Percentiles rank a stretch among this genome's conserved stretches.
These are phyloP conservation scores for Torymus auratus DNA, from an alignment of 2,888 invertebrate species.

Conservation along the genomic window DNA sequence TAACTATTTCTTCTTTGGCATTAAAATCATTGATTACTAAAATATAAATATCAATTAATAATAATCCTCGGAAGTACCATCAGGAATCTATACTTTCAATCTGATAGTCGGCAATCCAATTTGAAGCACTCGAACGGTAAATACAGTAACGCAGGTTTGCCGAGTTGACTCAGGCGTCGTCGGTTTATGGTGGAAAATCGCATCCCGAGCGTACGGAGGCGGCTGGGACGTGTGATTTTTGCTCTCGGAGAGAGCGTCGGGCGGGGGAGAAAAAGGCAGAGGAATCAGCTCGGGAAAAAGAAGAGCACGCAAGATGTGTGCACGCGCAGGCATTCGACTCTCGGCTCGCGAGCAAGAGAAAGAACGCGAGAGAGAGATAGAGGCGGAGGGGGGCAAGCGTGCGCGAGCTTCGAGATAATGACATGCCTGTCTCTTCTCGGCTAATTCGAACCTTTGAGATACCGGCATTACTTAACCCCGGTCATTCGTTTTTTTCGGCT, in stretches of 20 bases:
- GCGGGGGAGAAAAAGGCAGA: conserved; percentile 6
- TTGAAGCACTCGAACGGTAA: conserved; percentile 21
- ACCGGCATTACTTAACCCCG: conserved; percentile 53
- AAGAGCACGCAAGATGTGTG: conserved; percentile 29
- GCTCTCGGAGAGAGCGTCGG: neutral
- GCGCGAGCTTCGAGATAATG: conserved; percentile 59
- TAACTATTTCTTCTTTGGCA: too few relatives aligned
- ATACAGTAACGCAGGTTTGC: conserved; percentile 6
- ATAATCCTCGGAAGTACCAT: too few relatives aligned
- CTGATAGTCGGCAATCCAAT: conserved; percentile 8
- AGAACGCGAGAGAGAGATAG: too few relatives aligned
- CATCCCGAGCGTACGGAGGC: neutral
- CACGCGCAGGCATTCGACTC: conserved; percentile 32
- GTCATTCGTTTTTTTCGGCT: conserved; percentile 18
- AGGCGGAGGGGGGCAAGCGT: conserved; percentile 18
- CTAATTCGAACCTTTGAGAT: conserved; percentile 60
- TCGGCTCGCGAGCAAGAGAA: neutral
- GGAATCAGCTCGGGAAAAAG: conserved; percentile 1
- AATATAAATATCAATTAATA: too few relatives aligned
- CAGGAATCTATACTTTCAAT: neutral
- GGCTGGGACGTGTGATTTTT: conserved; percentile 40
- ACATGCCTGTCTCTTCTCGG: conserved; percentile 60
- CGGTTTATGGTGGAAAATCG: conserved; percentile 33
- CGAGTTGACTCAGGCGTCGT: neutral
- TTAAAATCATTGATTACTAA: too few relatives aligned